Base-by-base conservation (phyloP, 2,113 vertebrate genomes). In the Penelope pileata region DNA sequence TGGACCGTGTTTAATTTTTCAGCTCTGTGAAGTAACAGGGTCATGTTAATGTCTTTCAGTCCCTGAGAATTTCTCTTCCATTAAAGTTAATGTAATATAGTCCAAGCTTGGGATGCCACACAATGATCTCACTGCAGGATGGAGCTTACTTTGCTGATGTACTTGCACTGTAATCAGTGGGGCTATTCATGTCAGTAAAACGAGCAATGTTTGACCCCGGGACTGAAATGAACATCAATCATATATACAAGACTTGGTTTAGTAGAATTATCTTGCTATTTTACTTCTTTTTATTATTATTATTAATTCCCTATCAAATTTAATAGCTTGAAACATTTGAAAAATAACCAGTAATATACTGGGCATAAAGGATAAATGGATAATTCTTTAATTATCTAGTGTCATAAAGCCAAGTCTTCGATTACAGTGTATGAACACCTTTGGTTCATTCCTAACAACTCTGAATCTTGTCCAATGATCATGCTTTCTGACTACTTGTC, bases 341-440 rank as follows among this genome's bases (percentile, higher is more conserved):
- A 94, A 93, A 93, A 90, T 86, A 92, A 90, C 67, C 9, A 47
- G 23, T 69, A 93, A 92, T 86, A 83, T 81, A 87, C 24, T 69
- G 62, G 9, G 12, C 58, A 76, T 91, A 91, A 91, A 94, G 59
- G 47, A 83, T 85, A 76, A 91, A 94, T 70, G 59, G 86, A 47
- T 91, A 94, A 95, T 88, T 54, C 38, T 93, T 93, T 96, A 95
- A 96, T 95, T 96, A 94, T 83, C 48, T 51, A 17, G 34, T 92
- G 83, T 86, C 90, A 88, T 73, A 75, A 95, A 93, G 67, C 56
- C 68, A 92, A 86, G 30, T 77, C 77, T 93, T 92, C 88, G 91
- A 42, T 82, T 94, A 90, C 21, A 1, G 1, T 13, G 7, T 54
- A 34, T 67, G 88, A 92, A 77, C 60, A 83, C 67, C 76, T 82